Base-by-base conservation (phyloP, 2,113 vertebrate species). In the Podilymbus podiceps region DNA sequence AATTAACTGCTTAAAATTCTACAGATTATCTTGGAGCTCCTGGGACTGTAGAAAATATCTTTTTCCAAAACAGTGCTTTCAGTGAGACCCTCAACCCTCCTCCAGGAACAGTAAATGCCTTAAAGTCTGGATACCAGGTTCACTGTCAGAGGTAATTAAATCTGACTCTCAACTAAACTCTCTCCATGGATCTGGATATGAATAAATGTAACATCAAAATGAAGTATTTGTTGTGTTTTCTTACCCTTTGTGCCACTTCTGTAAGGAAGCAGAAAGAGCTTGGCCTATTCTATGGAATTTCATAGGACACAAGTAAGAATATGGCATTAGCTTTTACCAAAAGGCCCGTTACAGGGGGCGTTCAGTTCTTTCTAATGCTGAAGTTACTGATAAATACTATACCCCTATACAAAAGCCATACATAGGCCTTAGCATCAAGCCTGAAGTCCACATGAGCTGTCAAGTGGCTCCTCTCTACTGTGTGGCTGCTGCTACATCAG, bases 1-100 rank as follows among this genome's bases (percentile, higher is more conserved):
- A 94, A 94, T 94, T 91, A 88, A 88, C 75, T 59, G 47, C 42
- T 94, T 50, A 93, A 35, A 88, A 95, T 88, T 82, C 83, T 90
- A 92, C 52, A 55, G 56, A 83, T 88, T 93, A 75, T 77, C 66
- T 77, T 88, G 30, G 50, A 78, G 60, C 49, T 92, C 63, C 72
- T 40, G 42, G 28, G 68, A 91, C 44, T 68, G 44, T 31, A 92
- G 68, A 89, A 96, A 97, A 91, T 63, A 84, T 2, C 28, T 8
- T 91, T 85, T 90, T 81, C 56, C 35, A 73, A 88, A 89, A 22
- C 19, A 77, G 20, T n/a, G 16, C 58, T 88, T 90, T 88, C 55
- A n/a, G 15, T 58, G 24, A 85, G 82, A 93, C 90, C 72, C 75
- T 86, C 50, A 71, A 46, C 42, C 15, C n/a, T 89, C 20, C 5